A percentile compares a stretch with the other conserved stretches of the same genome.
Conservation (phyloP, 2,113 vertebrate genomes). For the Morone saxatilis region DNA sequence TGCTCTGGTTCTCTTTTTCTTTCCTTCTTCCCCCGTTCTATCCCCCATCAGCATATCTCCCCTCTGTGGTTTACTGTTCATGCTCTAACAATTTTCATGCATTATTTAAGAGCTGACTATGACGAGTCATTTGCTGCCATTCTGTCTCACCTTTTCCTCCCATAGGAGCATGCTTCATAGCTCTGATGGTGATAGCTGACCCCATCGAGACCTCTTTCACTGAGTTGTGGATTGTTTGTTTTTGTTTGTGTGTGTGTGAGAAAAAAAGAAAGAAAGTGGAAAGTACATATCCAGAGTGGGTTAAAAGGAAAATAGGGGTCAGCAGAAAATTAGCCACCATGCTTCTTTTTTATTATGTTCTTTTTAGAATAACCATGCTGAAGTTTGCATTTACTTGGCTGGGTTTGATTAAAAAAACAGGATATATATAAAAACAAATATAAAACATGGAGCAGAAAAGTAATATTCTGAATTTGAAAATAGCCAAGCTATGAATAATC, state of each 20-base stretch:
- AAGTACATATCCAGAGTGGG: not conserved
- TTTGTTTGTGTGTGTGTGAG: slow-evolving; percentile 15
- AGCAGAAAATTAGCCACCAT: slow-evolving; percentile 31
- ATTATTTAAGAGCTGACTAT: slow-evolving; percentile 81
- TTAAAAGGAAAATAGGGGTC: slow-evolving; percentile 20
- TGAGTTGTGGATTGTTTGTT: slow-evolving; percentile 39
- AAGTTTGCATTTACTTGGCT: slow-evolving; percentile 17
- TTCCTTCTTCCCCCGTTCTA: slow-evolving; percentile 19
- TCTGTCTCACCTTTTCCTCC: slow-evolving; percentile 68
- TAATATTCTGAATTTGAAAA: slow-evolving; percentile 50
- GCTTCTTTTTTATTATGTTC: slow-evolving; percentile 26
- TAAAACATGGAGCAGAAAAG: slow-evolving; percentile 27
- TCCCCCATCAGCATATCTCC: slow-evolving; percentile 54
- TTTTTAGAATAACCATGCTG: not conserved
- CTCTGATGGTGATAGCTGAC: slow-evolving; percentile 59
- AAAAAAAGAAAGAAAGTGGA: not conserved
- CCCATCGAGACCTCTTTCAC: slow-evolving; percentile 37
- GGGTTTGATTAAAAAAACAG: slow-evolving; percentile 29
- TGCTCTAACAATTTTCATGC: slow-evolving; percentile 78
- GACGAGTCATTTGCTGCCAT: slow-evolving; percentile 77
- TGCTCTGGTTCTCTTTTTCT: slow-evolving; percentile 57
- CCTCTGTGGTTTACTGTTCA: slow-evolving; percentile 70
- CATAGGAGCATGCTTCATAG: slow-evolving; percentile 58
- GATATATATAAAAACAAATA: slow-evolving; percentile 31
- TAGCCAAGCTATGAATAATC: slow-evolving; percentile 67